A percentile compares a stretch with the other conserved stretches of the same genome.
These are phyloP conservation scores for Pyralis farinalis DNA, from an alignment of 2,888 invertebrate species.

Conservation along the genomic window DNA sequence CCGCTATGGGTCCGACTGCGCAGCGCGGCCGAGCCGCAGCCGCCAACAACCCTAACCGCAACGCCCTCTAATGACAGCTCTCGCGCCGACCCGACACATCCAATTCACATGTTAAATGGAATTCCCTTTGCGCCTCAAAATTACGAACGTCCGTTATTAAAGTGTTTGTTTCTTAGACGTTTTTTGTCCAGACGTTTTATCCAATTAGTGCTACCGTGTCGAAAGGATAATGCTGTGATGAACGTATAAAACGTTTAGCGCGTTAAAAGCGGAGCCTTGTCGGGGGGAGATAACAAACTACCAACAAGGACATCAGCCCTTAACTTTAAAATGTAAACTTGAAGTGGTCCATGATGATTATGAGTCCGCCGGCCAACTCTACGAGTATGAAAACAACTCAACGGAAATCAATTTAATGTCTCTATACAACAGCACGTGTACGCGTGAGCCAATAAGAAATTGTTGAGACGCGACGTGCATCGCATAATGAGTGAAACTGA, in stretches of 20 bases:
- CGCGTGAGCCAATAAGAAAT: constrained; percentile 9
- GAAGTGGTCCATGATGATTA: constrained; percentile 6
- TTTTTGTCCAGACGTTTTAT: constrained; percentile 70
- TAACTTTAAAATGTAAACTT: constrained; percentile 7
- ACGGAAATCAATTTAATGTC: background rate
- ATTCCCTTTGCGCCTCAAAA: constrained; percentile 72
- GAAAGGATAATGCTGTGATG: constrained; percentile 78
- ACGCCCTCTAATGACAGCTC: constrained; percentile 60
- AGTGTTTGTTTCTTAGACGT: constrained; percentile 75
- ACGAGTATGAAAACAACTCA: no score
- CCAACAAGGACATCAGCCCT: constrained; percentile 21
- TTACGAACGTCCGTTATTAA: constrained; percentile 71
- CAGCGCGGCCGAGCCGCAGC: constrained; percentile 10
- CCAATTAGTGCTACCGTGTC: constrained; percentile 82
- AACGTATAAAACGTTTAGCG: constrained; percentile 69
- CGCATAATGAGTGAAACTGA: constrained; percentile 38
- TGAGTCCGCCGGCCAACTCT: no score
- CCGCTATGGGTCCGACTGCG: background rate
- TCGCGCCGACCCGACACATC: constrained; percentile 65
- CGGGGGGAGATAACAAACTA: constrained; percentile 42
- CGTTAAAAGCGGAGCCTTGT: constrained; percentile 67
- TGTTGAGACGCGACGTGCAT: constrained; percentile 23
- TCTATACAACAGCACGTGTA: background rate
- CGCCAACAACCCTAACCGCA: constrained; percentile 21
- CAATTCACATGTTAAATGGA: constrained; percentile 81